phyloP scores from a whole-genome alignment of 2,888 invertebrate species.

The Cantharis rustica region DNA sequence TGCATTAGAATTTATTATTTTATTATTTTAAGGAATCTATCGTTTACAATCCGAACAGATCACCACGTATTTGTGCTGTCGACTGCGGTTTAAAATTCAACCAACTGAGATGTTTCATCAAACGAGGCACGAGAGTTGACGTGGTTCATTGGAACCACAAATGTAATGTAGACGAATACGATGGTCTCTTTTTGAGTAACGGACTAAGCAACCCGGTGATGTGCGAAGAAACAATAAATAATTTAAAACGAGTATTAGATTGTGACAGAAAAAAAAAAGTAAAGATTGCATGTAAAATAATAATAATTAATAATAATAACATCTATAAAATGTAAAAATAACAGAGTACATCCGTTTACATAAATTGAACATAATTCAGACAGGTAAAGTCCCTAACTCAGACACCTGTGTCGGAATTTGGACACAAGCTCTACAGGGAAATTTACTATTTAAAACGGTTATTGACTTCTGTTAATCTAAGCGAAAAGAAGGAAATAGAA shows the following conservation, averaged over 20 bases:
- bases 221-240: conserved; percentile 76
- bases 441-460: too few species aligned
- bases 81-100: conserved; percentile 98
- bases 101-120: conserved; percentile 88
- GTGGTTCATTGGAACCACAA: conserved; percentile 91
- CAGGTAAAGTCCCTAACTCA: too few species aligned
- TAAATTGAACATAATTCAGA: too few species aligned
- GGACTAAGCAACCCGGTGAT: conserved; percentile 95
- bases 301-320: too few species aligned
- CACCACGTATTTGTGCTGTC: conserved; percentile 81
- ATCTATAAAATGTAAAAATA: too few species aligned
- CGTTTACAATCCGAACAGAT: conserved; percentile 74
- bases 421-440: too few species aligned
- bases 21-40: conserved; percentile 60
- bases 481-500: too few species aligned
- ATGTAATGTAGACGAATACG: conserved; percentile 72
- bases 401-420: too few species aligned
- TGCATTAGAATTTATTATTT: not conserved
- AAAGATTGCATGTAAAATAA: too few species aligned
- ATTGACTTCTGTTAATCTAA: too few species aligned
- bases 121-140: conserved; percentile 84
- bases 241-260: conserved; percentile 66
- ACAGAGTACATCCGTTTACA: too few species aligned
- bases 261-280: too few species aligned
- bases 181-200: conserved; percentile 96